phyloP scores from a whole-genome alignment of 2,797 vertebrate genomes.

The Pseudopleuronectes americanus region DNA sequence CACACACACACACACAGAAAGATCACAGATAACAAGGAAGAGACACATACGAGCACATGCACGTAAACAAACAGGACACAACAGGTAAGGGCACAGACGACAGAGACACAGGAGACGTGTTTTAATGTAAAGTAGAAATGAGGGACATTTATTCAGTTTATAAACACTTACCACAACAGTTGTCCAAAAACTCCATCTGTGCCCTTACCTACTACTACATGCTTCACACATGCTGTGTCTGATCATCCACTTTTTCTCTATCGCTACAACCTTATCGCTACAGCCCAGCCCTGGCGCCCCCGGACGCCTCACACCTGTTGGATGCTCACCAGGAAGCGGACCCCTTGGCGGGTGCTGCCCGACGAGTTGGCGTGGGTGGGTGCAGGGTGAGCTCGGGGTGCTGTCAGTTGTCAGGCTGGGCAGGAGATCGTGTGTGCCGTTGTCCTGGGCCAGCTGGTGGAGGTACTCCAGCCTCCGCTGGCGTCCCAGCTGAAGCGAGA shows the following conservation, averaged over 20 bases:
- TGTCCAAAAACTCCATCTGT: conserved; percentile 66
- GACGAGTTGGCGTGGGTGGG: conserved; percentile 57
- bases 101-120: conserved; percentile 68
- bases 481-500: conserved; percentile 88
- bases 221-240: conserved; percentile 71
- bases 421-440: conserved; percentile 77
- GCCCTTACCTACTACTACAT: conserved; percentile 80
- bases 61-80: conserved; percentile 62
- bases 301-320: conserved; percentile 77
- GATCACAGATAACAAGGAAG: not conserved
- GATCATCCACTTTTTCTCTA: conserved; percentile 50
- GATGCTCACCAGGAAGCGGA: conserved; percentile 92
- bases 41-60: conserved; percentile 53
- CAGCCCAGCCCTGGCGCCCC: conserved; percentile 65
- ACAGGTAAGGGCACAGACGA: conserved; percentile 80
- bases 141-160: conserved; percentile 27
- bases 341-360: conserved; percentile 78
- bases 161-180: conserved; percentile 60
- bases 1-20: conserved; percentile 13
- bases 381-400: conserved; percentile 72
- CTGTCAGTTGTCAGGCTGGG: conserved; percentile 76
- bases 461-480: conserved; percentile 86
- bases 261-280: conserved; percentile 45
- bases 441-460: conserved; percentile 81
- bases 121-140: conserved; percentile 53